Percentiles rank a stretch among this genome's conserved stretches.
These are phyloP conservation scores for Xyrichtys novacula DNA, from an alignment of 2,797 vertebrate species.

Conservation along the genomic window DNA sequence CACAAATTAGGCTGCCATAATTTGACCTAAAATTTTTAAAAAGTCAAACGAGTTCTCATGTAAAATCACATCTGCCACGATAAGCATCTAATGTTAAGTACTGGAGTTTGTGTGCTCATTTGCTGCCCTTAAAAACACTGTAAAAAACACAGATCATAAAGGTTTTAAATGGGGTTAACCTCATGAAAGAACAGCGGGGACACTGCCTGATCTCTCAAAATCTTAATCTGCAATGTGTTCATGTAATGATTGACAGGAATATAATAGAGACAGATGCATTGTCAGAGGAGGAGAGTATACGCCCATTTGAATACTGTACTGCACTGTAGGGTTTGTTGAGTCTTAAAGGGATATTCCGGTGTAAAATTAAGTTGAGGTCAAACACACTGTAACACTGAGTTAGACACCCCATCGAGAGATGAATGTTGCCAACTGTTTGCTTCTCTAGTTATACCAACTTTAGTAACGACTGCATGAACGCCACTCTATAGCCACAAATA, in stretches of 20 bases:
- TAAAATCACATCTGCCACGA: conserved; percentile 40
- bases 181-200: conserved; percentile 45
- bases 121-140: neutral
- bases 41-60: conserved; percentile 11
- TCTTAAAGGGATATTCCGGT: conserved; percentile 71
- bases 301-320: conserved; percentile 66
- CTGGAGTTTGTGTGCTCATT: neutral
- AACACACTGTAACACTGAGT: too few relatives aligned
- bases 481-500: too few relatives aligned
- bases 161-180: conserved; percentile 16
- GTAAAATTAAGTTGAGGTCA: too few relatives aligned
- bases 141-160: conserved; percentile 10
- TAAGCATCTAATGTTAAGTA: conserved; percentile 16
- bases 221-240: conserved; percentile 37
- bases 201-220: conserved; percentile 34
- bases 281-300: conserved; percentile 59
- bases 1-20: conserved; percentile 55
- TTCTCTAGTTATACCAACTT: too few relatives aligned
- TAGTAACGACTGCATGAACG: too few relatives aligned
- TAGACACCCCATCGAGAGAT: too few relatives aligned
- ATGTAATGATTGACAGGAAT: conserved; percentile 57
- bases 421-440: too few relatives aligned
- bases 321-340: too few relatives aligned
- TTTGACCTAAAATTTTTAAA: conserved; percentile 25
- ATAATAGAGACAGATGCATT: conserved; percentile 69